Evolutionary conservation across 2,113 vertebrate species (phyloP).

Genomic region (cattle (Bos taurus)): DNA sequence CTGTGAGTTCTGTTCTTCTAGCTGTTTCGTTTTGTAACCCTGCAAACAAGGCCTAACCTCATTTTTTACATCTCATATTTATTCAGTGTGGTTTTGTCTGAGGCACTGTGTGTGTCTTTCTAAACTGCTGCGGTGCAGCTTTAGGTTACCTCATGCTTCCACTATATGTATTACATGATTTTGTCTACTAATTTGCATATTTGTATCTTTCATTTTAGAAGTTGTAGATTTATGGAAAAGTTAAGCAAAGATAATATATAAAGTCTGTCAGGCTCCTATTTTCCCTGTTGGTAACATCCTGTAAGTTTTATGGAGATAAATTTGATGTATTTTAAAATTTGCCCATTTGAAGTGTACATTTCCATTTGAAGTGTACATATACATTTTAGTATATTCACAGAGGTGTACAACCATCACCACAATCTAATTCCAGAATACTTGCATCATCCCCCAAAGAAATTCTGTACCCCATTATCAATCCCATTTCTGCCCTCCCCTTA

Average conservation of each 20-base stretch:
- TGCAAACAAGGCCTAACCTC: not conserved
- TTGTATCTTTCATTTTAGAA: not conserved
- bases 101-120: constrained; percentile 6
- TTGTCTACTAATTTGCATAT: not conserved
- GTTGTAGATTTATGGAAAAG: not conserved
- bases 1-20: not conserved
- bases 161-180: not conserved
- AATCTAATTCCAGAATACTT: not conserved
- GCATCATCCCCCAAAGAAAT: not conserved
- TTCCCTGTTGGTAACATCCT: not conserved
- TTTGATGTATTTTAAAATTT: not conserved
- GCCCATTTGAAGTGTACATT: not conserved
- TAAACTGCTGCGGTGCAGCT: not conserved
- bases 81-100: not conserved
- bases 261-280: not conserved
- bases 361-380: not conserved
- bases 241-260: not conserved
- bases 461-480: not conserved
- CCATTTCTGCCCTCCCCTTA: not conserved
- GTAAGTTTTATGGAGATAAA: not conserved
- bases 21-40: not conserved
- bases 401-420: not conserved
- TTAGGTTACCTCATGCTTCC: not conserved
- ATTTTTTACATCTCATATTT: not conserved
- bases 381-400: not conserved